phyloP scores from a whole-genome alignment of 2,113 vertebrate genomes.

The Pongo abelii region DNA sequence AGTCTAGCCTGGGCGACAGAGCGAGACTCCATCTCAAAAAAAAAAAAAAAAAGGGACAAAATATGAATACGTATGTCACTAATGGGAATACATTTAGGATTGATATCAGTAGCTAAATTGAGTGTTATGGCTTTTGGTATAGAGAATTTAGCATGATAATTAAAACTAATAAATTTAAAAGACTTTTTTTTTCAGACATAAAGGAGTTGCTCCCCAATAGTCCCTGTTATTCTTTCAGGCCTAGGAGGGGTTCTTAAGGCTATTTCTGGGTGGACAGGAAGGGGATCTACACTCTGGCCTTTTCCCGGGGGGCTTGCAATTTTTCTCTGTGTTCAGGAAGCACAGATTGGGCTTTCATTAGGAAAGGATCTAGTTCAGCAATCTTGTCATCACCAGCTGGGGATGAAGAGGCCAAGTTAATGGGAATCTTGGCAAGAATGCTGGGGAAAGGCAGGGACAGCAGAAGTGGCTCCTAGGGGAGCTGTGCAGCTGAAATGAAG shows the following conservation, averaged over 20 bases:
- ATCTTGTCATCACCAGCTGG: constrained; percentile 19
- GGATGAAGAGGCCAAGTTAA: constrained; percentile 11
- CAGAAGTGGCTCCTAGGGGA: background rate
- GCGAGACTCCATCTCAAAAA: no score
- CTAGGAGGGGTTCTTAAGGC: background rate
- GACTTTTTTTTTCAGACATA: background rate
- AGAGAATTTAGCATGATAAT: constrained; percentile 34
- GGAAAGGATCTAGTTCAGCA: constrained; percentile 8
- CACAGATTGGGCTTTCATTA: background rate
- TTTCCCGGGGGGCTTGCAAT: background rate
- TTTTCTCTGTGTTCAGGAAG: constrained; percentile 19
- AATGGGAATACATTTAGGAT: constrained; percentile 21
- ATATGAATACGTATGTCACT: background rate
- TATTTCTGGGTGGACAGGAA: background rate
- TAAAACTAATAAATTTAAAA: constrained; percentile 28
- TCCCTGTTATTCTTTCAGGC: background rate
- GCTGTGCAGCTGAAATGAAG: background rate
- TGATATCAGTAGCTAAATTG: background rate
- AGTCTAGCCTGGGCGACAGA: no score
- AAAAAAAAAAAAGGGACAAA: background rate
- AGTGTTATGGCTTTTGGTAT: background rate
- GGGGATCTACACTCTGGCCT: background rate
- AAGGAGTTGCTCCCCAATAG: background rate
- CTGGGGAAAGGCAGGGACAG: background rate
- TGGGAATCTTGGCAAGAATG: constrained; percentile 14